Evolutionary conservation across 2,797 vertebrate species (phyloP).

Genomic region (Trematomus bernacchii): DNA sequence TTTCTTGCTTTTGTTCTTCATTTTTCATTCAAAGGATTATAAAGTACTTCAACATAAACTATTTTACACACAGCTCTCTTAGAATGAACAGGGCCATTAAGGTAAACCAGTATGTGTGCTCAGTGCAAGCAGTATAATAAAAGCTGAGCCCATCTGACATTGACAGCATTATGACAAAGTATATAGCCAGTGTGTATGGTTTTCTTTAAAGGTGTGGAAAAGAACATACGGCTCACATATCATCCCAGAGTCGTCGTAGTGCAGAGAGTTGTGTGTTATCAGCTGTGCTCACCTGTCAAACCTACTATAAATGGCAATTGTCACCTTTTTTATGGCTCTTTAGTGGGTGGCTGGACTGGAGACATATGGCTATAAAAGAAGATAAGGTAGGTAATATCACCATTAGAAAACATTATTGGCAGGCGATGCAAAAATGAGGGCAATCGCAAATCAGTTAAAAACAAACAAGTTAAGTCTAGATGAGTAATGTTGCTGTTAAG

Average conservation of each 20-base stretch:
- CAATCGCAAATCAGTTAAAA: constrained; percentile 17
- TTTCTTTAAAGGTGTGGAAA: constrained; percentile 44
- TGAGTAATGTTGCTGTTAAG: constrained; percentile 6
- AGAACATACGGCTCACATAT: constrained; percentile 52
- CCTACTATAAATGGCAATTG: constrained; percentile 68
- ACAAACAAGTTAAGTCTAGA: constrained; percentile 20
- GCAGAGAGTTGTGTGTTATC: constrained; percentile 64
- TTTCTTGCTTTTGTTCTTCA: not conserved
- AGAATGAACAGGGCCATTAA: constrained; percentile 20
- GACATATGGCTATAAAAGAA: constrained; percentile 66
- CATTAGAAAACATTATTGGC: constrained; percentile 56
- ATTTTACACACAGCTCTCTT: not conserved
- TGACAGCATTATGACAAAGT: constrained; percentile 51
- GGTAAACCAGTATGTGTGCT: constrained; percentile 35
- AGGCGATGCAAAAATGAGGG: constrained; percentile 37
- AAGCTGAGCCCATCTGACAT: constrained; percentile 37
- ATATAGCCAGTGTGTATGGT: constrained; percentile 20
- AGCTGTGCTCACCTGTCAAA: constrained; percentile 69
- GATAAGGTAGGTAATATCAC: constrained; percentile 69
- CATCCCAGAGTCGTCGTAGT: constrained; percentile 32
- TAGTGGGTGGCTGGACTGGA: constrained; percentile 53
- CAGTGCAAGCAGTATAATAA: constrained; percentile 11
- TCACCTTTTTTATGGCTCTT: constrained; percentile 72
- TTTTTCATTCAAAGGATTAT: not conserved
- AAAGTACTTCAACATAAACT: not conserved